Percentiles rank a stretch among this genome's conserved stretches.
phyloP scores from a whole-genome alignment of 2,113 vertebrate species.

The Lophura nycthemera region DNA sequence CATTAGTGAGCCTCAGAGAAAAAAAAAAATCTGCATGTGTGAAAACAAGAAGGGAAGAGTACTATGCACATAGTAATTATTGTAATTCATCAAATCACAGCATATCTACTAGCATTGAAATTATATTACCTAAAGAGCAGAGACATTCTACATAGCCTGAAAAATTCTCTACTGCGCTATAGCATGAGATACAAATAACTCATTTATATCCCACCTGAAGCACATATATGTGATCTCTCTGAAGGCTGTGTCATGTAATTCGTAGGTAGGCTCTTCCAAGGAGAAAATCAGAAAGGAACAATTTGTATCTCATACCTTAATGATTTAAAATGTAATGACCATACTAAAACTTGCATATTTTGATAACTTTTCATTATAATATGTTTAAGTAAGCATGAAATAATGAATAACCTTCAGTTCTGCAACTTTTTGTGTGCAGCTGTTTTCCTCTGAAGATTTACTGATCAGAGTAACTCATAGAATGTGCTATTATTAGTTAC shows the following conservation, averaged over 20 bases:
- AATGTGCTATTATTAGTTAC: not conserved
- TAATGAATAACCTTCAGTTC: not conserved
- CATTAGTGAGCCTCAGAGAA: constrained; percentile 35
- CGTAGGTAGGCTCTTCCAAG: not conserved
- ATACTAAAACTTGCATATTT: not conserved
- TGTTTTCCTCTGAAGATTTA: not conserved
- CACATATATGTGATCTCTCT: not conserved
- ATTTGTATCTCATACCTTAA: not conserved
- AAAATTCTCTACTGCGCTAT: not conserved
- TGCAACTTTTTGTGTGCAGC: not conserved
- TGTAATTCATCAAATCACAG: constrained; percentile 61
- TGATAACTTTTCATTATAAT: not conserved
- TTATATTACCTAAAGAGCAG: not conserved
- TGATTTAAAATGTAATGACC: not conserved
- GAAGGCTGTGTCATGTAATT: not conserved
- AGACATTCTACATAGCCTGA: not conserved
- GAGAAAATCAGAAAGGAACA: not conserved
- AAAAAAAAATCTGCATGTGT: constrained; percentile 44
- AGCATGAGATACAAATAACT: not conserved
- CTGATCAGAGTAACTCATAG: not conserved
- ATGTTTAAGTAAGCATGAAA: not conserved
- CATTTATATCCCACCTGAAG: not conserved
- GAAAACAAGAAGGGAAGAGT: constrained; percentile 37
- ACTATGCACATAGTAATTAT: constrained; percentile 54
- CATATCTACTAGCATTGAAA: not conserved